Conservation (phyloP, 2,797 vertebrate genomes). For the Girardinus metallicus region DNA sequence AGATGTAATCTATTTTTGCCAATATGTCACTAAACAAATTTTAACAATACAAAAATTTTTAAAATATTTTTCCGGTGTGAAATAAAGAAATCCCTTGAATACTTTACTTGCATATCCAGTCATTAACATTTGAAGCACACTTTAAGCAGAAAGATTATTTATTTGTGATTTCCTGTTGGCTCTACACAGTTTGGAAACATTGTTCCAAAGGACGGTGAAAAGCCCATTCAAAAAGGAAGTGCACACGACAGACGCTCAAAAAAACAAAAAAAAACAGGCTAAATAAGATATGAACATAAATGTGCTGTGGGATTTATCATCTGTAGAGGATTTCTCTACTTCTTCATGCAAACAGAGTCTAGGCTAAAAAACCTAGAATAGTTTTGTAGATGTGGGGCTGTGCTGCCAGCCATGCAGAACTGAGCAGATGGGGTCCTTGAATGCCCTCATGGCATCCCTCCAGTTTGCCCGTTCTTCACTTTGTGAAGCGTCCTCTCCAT, state of each 20-base stretch:
- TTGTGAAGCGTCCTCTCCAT: neutral
- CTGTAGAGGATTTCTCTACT: conserved; percentile 25
- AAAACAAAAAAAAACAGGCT: conserved; percentile 15
- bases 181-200: neutral
- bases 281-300: conserved; percentile 13
- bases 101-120: neutral
- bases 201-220: neutral
- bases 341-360: conserved; percentile 16
- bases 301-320: conserved; percentile 22
- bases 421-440: conserved; percentile 52
- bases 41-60: neutral
- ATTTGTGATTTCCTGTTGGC: neutral
- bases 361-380: conserved; percentile 30
- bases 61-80: neutral
- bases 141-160: neutral
- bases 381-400: conserved; percentile 29
- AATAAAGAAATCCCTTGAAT: neutral
- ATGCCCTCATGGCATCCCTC: conserved; percentile 16
- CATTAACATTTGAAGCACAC: neutral
- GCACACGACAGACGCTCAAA: conserved; percentile 10
- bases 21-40: neutral
- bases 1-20: neutral
- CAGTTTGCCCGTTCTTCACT: conserved; percentile 1
- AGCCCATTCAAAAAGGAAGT: conserved; percentile 6
- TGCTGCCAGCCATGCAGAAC: conserved; percentile 52